Conservation (phyloP, 1,140 invertebrate species). For the Pogonognathellus flavescens region DNA sequence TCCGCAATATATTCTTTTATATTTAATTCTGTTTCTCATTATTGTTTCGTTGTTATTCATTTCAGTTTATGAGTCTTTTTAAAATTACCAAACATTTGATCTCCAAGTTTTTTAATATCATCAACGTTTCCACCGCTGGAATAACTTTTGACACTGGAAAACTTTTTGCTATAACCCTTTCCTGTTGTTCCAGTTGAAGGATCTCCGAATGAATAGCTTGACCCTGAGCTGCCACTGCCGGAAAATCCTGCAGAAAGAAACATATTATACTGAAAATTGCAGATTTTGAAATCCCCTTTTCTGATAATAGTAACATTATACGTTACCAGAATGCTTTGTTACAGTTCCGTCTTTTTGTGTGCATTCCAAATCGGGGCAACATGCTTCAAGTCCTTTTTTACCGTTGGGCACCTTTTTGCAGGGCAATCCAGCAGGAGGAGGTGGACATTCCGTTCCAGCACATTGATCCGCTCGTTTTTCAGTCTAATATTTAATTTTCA, state of each 20-base stretch:
- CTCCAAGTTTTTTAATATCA: neutral
- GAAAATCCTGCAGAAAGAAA: neutral
- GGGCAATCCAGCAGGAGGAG: neutral
- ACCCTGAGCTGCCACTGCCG: neutral
- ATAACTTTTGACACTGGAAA: neutral
- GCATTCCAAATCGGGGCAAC: neutral
- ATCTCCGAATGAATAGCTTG: neutral
- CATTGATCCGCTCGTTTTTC: neutral
- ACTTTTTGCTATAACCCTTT: neutral
- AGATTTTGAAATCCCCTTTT: too few relatives aligned
- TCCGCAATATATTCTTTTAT: neutral
- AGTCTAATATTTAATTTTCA: neutral
- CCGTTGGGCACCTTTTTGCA: neutral
- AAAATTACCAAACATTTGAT: neutral
- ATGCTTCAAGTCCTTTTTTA: neutral
- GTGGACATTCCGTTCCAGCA: neutral
- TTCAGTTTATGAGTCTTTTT: neutral
- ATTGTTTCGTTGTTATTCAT: neutral
- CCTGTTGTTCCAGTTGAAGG: neutral
- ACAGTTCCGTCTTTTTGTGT: neutral
- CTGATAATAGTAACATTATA: neutral
- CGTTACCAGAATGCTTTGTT: neutral
- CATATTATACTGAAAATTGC: too few relatives aligned
- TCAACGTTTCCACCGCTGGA: conserved; percentile 1
- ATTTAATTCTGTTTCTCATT: neutral